A percentile compares a stretch with the other conserved stretches of the same genome.
Evolutionary conservation across 2,888 invertebrate genomes (phyloP).

Genomic region (Agrochola lychnidis): DNA sequence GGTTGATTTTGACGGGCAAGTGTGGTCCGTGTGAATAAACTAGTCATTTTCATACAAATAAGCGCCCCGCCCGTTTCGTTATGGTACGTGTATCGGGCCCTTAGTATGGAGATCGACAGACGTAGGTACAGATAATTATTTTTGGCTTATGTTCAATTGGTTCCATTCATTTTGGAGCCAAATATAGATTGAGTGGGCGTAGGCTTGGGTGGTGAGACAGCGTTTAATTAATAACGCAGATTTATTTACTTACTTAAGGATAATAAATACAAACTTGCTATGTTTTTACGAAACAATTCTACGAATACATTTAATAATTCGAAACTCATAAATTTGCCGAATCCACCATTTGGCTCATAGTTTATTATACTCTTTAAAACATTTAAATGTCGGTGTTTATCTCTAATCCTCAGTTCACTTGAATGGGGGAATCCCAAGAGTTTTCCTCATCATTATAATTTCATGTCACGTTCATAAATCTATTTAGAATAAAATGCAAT

Average conservation of each 20-base stretch:
- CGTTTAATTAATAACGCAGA: background rate
- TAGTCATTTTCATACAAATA: background rate
- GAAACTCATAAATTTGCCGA: background rate
- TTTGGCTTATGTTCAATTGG: background rate
- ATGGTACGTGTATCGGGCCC: background rate
- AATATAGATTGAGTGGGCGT: background rate
- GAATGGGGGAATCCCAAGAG: slow-evolving; percentile 35
- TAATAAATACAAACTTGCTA: background rate
- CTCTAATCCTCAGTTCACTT: slow-evolving; percentile 15
- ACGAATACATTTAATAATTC: background rate
- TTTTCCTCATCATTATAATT: slow-evolving; percentile 50
- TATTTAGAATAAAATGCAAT: slow-evolving; percentile 14
- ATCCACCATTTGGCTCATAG: background rate
- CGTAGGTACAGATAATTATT: background rate
- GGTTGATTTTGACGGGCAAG: no score
- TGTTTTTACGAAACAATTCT: background rate
- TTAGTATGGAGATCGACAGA: background rate
- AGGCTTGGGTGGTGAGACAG: background rate
- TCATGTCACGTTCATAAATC: slow-evolving; percentile 1
- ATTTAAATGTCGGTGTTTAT: background rate
- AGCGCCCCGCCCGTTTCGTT: background rate
- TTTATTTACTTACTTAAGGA: background rate
- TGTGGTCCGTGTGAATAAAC: background rate
- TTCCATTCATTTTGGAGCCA: background rate
- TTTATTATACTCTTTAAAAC: background rate